Evolutionary conservation across 2,797 vertebrate species (phyloP), one percentile per base, ranked within the genome.

Genomic region (Moxostoma hubbsi): DNA sequence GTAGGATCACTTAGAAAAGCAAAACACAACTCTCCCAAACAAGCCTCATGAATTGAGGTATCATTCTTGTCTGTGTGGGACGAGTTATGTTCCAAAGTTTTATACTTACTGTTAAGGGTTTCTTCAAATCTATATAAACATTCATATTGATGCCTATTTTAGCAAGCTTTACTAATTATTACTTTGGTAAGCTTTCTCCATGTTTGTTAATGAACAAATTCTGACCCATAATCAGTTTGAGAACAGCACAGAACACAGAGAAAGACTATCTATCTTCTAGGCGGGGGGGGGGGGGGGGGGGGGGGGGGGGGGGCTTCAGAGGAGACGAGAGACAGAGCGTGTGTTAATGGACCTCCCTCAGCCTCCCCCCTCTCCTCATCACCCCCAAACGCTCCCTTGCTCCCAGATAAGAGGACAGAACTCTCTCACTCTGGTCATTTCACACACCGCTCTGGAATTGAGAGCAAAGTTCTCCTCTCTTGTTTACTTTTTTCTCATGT

Each of bases 391-490:
- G 76, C 70, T 66, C 80, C 75, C 80, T 74, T 65, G 45, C 82
- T 82, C 74, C 68, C 87, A 89, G 92, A 93, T 93, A 93, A 94
- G 91, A 91, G 87, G 89, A 88, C 90, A 88, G 89, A 90, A 85
- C 89, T 76, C 82, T 87, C 90, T 90, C 88, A 89, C 83, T 84
- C 61, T 63, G 74, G 90, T 89, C 92, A 92, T 89, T 93, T 92
- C 86, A 93, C 89, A 92, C 91, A 92, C 89, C 61, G 51, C 88
- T 85, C 88, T 47, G 89, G 87, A 89, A 89, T 83, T 77, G 84
- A 87, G 90, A 86, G 84, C 79, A 78, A 77, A 63, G 81, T 72
- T 79, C 62, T 78, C 49, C 54, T 63, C 46, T 61, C 49, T 72
- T 75, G 72, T 73, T 75, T 80, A 69, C 66, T 76, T 84, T 79